These are phyloP conservation scores for human DNA, from an alignment of 2,113 vertebrate species.

Conservation along the genomic window GRCh38 chr12:16879001-16879500, in stretches of 20 bases:
- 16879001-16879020: not conserved
- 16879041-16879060: not conserved
- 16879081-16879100: not conserved
- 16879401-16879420: conserved; percentile 66
- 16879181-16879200: not conserved
- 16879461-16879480: conserved; percentile 81
- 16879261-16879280: conserved; percentile 66
- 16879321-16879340: not conserved
- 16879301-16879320: conserved; percentile 69
- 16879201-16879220: not conserved
- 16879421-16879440: conserved; percentile 77
- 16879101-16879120: not conserved
- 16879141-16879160: not conserved
- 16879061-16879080: not conserved
- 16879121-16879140: conserved; percentile 17
- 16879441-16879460: conserved; percentile 80
- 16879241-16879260: conserved; percentile 47
- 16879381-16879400: not conserved
- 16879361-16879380: not conserved
- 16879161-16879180: not conserved
- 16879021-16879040: not conserved
- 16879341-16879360: not conserved
- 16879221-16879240: not conserved
- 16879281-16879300: conserved; percentile 61
- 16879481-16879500: conserved; percentile 84